phyloP scores from a whole-genome alignment of 2,888 invertebrate species.

The Drosophila percnosoma region DNA sequence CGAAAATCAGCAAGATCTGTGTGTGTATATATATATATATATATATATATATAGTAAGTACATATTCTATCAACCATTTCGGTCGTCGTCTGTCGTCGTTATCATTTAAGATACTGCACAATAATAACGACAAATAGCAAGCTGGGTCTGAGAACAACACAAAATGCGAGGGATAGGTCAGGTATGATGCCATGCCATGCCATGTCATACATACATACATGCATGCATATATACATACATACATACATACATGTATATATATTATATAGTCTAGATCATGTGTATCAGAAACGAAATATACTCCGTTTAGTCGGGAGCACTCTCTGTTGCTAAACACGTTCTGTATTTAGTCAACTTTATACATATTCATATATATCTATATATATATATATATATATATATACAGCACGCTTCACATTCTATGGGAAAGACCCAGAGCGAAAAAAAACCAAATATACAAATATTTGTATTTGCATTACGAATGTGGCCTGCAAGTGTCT shows the following conservation, averaged over 20 bases:
- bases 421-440: conserved; percentile 43
- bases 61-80: not conserved
- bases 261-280: not conserved
- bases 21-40: conserved; percentile 5
- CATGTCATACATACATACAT: not conserved
- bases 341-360: not conserved
- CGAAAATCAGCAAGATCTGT: not conserved
- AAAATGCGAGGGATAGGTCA: conserved; percentile 49
- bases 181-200: conserved; percentile 1
- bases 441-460: conserved; percentile 3
- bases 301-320: not conserved
- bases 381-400: not conserved
- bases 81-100: conserved; percentile 23
- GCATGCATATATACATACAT: not conserved
- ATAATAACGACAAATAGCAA: not conserved
- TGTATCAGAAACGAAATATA: not conserved
- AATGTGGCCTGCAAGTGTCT: conserved; percentile 22
- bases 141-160: conserved; percentile 21
- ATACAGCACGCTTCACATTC: conserved; percentile 18
- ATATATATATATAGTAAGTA: not conserved
- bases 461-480: conserved; percentile 27
- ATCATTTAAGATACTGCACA: conserved; percentile 50
- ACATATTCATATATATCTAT: not conserved
- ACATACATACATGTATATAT: not conserved
- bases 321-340: conserved; percentile 17